Evolutionary conservation across 2,113 vertebrate species (phyloP).

Genomic region (Mystacornis crossleyi): DNA sequence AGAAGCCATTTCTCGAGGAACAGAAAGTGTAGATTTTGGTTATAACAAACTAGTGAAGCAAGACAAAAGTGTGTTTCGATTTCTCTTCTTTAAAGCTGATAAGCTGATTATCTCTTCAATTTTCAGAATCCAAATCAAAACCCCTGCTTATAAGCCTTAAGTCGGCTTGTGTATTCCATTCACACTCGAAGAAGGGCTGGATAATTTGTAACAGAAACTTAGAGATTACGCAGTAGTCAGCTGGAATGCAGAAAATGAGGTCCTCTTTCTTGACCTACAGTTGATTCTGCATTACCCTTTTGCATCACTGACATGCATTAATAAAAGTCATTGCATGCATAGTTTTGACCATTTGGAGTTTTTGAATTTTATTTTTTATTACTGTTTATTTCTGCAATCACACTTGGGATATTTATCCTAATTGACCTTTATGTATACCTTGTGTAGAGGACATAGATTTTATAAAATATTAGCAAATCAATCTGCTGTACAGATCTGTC

Average conservation of each 20-base stretch:
- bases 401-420: neutral
- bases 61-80: neutral
- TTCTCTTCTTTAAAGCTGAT: conserved; percentile 25
- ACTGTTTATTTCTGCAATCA: neutral
- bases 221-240: neutral
- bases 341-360: neutral
- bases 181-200: neutral
- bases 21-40: neutral
- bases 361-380: neutral
- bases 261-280: neutral
- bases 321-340: neutral
- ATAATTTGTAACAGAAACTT: conserved; percentile 49
- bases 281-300: neutral
- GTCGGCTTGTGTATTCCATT: neutral
- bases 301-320: neutral
- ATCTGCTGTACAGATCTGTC: neutral
- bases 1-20: neutral
- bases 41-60: neutral
- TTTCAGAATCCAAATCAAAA: conserved; percentile 11
- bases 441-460: neutral
- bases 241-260: conserved; percentile 49
- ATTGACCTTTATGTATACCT: neutral
- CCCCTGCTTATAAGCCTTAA: neutral
- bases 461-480: neutral
- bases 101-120: conserved; percentile 33